Evolutionary conservation across 2,797 vertebrate species (phyloP), one percentile per base, ranked within the genome.

Genomic region (Falco concolor): DNA sequence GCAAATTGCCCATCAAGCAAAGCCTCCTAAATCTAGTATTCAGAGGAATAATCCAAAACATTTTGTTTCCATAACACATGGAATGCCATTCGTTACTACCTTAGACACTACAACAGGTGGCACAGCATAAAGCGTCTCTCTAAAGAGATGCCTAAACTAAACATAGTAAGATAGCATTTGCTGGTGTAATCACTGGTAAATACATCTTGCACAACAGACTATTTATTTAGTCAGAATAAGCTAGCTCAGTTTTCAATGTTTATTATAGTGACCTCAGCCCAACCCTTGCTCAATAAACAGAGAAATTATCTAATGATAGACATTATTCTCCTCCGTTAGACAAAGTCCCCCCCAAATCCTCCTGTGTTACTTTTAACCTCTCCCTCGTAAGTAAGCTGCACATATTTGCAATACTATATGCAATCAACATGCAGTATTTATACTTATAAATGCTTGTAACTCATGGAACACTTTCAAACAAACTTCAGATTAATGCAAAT

Each of bases 381-480:
- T 90, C 56, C 65, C 12, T 68, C 30, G 13, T 4, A 5, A 92
- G 38, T 0, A 0, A 80, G 36, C 56, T 40, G n/a, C 50, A 70
- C 27, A 1, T 10, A 73, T 14, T 20, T 92, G 64, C 72, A 80
- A 38, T 18, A 19, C 54, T 28, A 10, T 8, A 44, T 13, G 44
- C 44, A 69, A 56, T 69, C 91, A 93, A 91, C 32, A 83, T 3
- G 18, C 10, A 36, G 4, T 75, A 69, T 70, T 88, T 75, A 18
- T 45, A n/a, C 8, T 13, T 72, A 5, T 0, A 91, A 93, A 80
- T 79, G 77, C 82, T 89, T 82, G 6, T 27, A 80, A 59, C 15
- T 25, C 40, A 60, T 32, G 57, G 38, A 83, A 56, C 60, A 22
- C 42, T 83, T 85, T 11, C 53, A 94, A 91, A 94, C 57, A 90